These are phyloP conservation scores for Tenodera sinensis DNA, from an alignment of 2,888 invertebrate genomes.

Conservation along the genomic window DNA sequence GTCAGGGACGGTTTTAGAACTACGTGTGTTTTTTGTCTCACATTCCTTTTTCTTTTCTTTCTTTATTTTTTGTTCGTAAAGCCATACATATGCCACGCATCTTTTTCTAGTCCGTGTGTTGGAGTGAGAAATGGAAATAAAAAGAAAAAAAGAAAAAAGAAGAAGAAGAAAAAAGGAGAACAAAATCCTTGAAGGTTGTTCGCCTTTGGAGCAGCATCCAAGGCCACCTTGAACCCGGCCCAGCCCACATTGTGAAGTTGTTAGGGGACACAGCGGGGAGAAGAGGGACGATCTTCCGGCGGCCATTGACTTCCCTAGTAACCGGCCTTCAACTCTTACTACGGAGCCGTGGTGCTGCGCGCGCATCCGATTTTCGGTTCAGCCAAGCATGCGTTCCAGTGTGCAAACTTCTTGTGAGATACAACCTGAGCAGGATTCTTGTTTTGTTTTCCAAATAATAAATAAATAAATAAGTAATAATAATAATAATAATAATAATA, in stretches of 20 bases:
- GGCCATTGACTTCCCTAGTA: slow-evolving; percentile 25
- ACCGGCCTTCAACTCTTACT: slow-evolving; percentile 30
- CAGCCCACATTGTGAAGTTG: slow-evolving; percentile 12
- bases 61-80: not conserved
- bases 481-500: too few species aligned
- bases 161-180: slow-evolving; percentile 23
- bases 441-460: not conserved
- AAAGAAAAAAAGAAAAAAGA: slow-evolving; percentile 24
- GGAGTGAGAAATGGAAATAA: not conserved
- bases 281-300: not conserved
- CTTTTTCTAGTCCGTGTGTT: not conserved
- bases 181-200: slow-evolving; percentile 36
- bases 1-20: slow-evolving; percentile 15
- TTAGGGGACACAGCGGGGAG: not conserved
- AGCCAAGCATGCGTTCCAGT: not conserved
- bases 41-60: not conserved
- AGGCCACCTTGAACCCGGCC: slow-evolving; percentile 21
- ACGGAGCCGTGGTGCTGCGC: not conserved
- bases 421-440: not conserved
- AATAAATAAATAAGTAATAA: too few species aligned
- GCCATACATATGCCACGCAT: not conserved
- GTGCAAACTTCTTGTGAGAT: not conserved
- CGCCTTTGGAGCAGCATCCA: slow-evolving; percentile 35
- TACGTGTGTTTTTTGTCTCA: not conserved
- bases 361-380: not conserved